Evolutionary conservation across 1,140 invertebrate species (phyloP), one percentile per base, ranked within the genome.

Genomic region (Hesperophylax magnus): DNA sequence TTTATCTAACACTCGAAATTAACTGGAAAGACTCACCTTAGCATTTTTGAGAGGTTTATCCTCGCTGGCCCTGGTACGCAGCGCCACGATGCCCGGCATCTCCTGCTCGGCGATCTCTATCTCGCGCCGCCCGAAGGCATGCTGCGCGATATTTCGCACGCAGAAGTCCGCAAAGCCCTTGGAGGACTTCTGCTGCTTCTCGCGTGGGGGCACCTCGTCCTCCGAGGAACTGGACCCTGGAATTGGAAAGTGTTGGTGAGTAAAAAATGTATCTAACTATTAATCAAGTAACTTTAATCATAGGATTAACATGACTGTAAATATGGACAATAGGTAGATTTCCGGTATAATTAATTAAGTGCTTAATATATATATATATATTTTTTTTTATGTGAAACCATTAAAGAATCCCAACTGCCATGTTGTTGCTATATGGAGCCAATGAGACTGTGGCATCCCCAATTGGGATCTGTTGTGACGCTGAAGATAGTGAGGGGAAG

Each of bases 101-200:
- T 99, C 98, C 91, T 98, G 98, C 86, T 99, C 98, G n/a, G 98
- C 98, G 84, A 99, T 98, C 90, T 99, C 98, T 85, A 99, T 99
- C 91, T 99, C 98, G 71, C 98, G 87, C 27, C 98, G 91, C 0
- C 98, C 98, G 88, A 98, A 99, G 0, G 96, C 96, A 86, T 97
- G 94, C 86, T 98, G 96, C 75, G 95, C 94, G 56, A 97, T 97
- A 89, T 97, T 98, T 79, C 95, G 92, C 3, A 98, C 96, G 88
- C 97, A 98, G 89, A 98, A 98, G 85, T 98, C 96, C 0, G 92
- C 92, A 84, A 94, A 95, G 1, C 95, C 95, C 79, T 93, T 93
- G 0, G 95, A 93, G 69, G 94, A 96, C 84, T 94, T 94, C 88
- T 98, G 96, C 14, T 92, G 90, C 88, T 97, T 97, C 85, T 98